Evolutionary conservation across 2,888 invertebrate genomes (phyloP).

Genomic region (Boloria selene): DNA sequence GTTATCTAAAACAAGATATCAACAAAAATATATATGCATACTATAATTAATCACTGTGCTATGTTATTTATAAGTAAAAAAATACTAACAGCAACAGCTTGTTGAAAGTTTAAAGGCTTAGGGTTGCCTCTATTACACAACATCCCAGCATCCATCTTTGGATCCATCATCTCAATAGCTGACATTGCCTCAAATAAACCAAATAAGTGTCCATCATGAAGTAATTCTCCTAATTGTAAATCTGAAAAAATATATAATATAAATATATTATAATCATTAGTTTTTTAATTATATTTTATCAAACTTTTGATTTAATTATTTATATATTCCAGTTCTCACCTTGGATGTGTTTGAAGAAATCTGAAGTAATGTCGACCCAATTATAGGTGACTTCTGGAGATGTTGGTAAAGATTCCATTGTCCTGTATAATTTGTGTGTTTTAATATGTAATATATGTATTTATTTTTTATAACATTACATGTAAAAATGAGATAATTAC

Average conservation of each 20-base stretch:
- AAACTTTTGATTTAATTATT: not conserved
- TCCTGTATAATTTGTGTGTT: conserved; percentile 49
- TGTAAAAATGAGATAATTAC: too few species aligned
- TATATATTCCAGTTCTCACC: conserved; percentile 50
- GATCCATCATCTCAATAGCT: conserved; percentile 99
- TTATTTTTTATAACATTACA: too few species aligned
- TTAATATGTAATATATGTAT: too few species aligned
- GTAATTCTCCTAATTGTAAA: conserved; percentile 92
- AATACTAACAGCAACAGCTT: conserved; percentile 88
- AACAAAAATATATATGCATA: too few species aligned
- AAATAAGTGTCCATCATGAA: conserved; percentile 93
- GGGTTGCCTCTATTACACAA: conserved; percentile 93
- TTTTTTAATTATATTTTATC: too few species aligned
- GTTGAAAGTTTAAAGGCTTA: conserved; percentile 92
- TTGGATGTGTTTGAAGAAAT: conserved; percentile 75
- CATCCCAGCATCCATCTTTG: conserved; percentile 99
- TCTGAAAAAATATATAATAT: conserved; percentile 71
- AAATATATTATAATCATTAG: not conserved
- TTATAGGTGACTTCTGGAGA: conserved; percentile 80
- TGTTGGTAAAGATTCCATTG: conserved; percentile 69
- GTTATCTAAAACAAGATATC: not conserved
- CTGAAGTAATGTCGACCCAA: conserved; percentile 86
- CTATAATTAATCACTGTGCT: not conserved
- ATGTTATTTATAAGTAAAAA: not conserved
- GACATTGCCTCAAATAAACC: conserved; percentile 99